A percentile compares a stretch with the other conserved stretches of the same genome.
These are phyloP conservation scores for Pocillopora grandis DNA, from an alignment of 92 coral and sea anemone species.

Conservation along the genomic window DNA sequence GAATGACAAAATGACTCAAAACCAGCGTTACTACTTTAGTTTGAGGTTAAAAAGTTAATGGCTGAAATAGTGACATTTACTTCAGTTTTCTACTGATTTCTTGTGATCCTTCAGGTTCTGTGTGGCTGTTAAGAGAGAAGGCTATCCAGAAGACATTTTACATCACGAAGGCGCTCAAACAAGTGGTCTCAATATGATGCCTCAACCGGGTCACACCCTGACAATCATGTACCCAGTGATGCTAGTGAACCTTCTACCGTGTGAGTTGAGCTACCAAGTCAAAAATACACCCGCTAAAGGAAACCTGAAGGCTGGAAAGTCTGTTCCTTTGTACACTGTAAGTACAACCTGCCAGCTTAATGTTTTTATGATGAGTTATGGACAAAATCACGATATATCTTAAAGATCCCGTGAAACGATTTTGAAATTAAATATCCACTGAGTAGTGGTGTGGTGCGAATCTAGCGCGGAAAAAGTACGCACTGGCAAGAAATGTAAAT, in stretches of 20 bases:
- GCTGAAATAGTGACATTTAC: not conserved
- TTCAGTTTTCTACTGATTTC: too few species aligned
- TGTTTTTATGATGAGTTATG: too few species aligned
- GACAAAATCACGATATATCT: not conserved
- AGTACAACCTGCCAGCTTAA: conserved; percentile 7
- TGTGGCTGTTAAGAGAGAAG: conserved; percentile 89
- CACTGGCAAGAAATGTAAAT: too few species aligned
- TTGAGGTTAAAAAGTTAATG: not conserved
- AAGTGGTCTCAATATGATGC: conserved; percentile 43
- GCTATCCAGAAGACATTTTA: conserved; percentile 82
- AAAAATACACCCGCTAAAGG: conserved; percentile 69
- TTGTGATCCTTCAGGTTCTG: conserved; percentile 68
- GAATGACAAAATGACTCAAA: too few species aligned
- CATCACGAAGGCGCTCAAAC: conserved; percentile 35
- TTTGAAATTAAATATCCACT: not conserved
- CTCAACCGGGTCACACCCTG: conserved; percentile 95
- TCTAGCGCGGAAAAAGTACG: too few species aligned
- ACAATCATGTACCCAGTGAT: conserved; percentile 88
- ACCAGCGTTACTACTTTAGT: too few species aligned
- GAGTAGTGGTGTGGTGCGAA: not conserved
- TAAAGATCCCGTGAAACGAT: not conserved
- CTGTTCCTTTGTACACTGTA: conserved; percentile 89
- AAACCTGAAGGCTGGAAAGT: conserved; percentile 87
- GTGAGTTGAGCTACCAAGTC: conserved; percentile 83
- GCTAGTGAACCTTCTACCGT: conserved; percentile 88